phyloP scores from a whole-genome alignment of 1,140 invertebrate genomes.

The Littorina saxatilis region DNA sequence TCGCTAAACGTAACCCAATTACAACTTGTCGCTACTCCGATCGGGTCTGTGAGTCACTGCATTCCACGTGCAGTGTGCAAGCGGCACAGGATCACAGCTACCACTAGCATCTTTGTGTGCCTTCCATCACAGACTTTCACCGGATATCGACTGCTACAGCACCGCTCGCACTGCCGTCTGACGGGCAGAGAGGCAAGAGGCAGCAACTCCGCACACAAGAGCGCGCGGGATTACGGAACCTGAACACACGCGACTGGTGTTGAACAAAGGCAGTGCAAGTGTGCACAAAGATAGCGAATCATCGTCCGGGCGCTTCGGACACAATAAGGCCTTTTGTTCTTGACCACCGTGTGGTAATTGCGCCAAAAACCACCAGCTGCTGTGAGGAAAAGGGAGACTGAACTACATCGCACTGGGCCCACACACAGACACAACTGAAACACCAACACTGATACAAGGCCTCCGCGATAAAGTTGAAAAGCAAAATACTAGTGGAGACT shows the following conservation, averaged over 20 bases:
- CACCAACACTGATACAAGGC: background rate
- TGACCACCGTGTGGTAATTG: background rate
- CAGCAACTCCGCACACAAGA: slow-evolving; percentile 7
- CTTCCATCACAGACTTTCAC: slow-evolving; percentile 37
- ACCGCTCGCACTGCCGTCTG: slow-evolving; percentile 8
- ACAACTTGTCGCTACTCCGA: slow-evolving; percentile 28
- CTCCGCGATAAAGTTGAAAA: too few species aligned
- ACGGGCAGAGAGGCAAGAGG: slow-evolving; percentile 7
- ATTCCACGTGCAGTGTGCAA: slow-evolving; percentile 37
- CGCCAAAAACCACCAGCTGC: background rate
- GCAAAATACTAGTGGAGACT: too few species aligned
- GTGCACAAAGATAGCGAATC: background rate
- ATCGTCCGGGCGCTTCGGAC: too few species aligned
- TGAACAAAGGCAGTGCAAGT: background rate
- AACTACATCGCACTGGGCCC: background rate
- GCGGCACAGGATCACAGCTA: slow-evolving; percentile 17
- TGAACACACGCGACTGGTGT: background rate
- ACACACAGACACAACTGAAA: background rate
- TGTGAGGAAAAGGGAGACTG: too few species aligned
- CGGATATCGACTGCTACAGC: slow-evolving; percentile 29
- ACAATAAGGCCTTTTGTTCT: too few species aligned
- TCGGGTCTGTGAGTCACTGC: slow-evolving; percentile 36
- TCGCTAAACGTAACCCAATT: slow-evolving; percentile 1
- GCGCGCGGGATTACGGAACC: slow-evolving; percentile 15
- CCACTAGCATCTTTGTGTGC: slow-evolving; percentile 27